phyloP scores from a whole-genome alignment of 1,140 invertebrate genomes.

The Camponotus pennsylvanicus region DNA sequence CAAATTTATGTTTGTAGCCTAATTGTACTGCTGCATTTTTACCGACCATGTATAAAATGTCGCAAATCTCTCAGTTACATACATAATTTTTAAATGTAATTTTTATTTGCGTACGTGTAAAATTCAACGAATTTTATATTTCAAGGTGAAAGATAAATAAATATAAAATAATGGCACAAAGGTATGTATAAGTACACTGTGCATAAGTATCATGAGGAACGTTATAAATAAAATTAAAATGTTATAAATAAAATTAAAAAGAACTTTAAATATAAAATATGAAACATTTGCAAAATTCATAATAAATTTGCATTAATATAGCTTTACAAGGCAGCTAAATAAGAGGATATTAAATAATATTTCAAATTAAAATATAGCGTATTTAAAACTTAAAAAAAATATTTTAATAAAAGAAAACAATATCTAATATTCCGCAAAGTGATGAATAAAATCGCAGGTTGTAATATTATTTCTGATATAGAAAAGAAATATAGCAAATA shows the following conservation, averaged over 20 bases:
- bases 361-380: too few species aligned
- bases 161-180: constrained; percentile 17
- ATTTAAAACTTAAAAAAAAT: too few species aligned
- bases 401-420: background rate
- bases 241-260: background rate
- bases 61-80: constrained; percentile 24
- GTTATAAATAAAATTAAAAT: background rate
- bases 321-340: background rate
- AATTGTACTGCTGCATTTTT: background rate
- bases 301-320: background rate
- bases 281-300: background rate
- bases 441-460: background rate
- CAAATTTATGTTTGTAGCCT: background rate
- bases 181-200: constrained; percentile 49
- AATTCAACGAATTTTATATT: constrained; percentile 56
- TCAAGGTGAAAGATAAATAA: constrained; percentile 22
- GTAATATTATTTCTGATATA: background rate
- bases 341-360: background rate
- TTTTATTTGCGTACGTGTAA: background rate
- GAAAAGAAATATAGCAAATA: background rate
- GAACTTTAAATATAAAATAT: background rate
- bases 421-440: background rate
- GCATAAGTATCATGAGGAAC: background rate
- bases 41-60: background rate
- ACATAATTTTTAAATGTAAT: background rate